Evolutionary conservation across 2,797 vertebrate species (phyloP).

Genomic region (Scleropages formosus): DNA sequence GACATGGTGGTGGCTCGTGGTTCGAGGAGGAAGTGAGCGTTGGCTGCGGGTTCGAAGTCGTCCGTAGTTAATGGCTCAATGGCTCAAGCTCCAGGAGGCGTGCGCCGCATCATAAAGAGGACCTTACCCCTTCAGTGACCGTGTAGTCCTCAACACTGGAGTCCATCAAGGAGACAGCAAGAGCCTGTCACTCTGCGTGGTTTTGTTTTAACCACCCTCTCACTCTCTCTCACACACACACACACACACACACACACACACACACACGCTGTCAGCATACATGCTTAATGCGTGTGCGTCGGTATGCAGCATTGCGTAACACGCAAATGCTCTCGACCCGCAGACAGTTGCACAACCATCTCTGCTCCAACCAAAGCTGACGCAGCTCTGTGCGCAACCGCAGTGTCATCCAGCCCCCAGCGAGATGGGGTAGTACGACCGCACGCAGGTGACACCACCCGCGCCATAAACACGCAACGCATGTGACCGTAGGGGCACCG

Average conservation of each 20-base stretch:
- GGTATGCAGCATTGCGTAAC: too few species aligned
- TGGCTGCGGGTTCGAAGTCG: slow-evolving; percentile 26
- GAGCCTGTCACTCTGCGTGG: too few species aligned
- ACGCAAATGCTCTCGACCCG: too few species aligned
- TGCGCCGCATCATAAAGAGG: neutral
- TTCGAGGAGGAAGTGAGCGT: slow-evolving; percentile 28
- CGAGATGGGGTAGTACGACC: neutral
- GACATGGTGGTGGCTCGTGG: neutral
- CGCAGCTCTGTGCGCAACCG: neutral
- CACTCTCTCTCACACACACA: too few species aligned
- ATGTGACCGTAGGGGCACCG: neutral
- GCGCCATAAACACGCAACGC: too few species aligned
- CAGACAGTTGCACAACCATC: neutral
- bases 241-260: neutral
- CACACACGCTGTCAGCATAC: neutral
- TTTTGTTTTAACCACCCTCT: too few species aligned
- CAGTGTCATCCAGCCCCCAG: neutral
- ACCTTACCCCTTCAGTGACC: neutral
- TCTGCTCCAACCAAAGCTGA: neutral
- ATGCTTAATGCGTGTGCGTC: too few species aligned
- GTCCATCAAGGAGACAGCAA: too few species aligned
- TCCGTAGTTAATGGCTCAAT: slow-evolving; percentile 37
- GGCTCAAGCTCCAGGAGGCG: slow-evolving; percentile 25
- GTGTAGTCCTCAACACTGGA: neutral
- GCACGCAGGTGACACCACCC: neutral